phyloP scores from a whole-genome alignment of 2,797 vertebrate genomes.

The Babyrousa celebensis region DNA sequence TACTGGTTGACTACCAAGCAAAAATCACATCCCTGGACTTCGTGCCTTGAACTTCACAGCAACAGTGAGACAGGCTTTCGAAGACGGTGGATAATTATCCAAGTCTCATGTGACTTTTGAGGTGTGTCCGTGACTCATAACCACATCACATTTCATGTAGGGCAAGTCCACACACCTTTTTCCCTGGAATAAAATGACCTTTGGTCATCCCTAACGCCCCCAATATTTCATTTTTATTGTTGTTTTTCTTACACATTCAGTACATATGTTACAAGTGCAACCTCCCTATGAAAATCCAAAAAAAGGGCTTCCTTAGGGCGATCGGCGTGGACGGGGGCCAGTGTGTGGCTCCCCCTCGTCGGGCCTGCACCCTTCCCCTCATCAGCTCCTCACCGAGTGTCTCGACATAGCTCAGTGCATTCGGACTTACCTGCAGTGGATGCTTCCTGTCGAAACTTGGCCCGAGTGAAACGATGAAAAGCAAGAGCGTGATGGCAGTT shows the following conservation, averaged over 20 bases:
- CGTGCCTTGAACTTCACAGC: conserved; percentile 5
- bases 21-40: conserved; percentile 36
- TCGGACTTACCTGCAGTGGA: conserved; percentile 42
- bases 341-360: not conserved
- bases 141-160: conserved; percentile 28
- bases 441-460: conserved; percentile 59
- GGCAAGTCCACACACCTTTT: not conserved
- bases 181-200: not conserved
- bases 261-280: not conserved
- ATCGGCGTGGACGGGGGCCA: not conserved
- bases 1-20: conserved; percentile 47
- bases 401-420: not conserved
- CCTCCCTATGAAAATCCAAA: conserved; percentile 36
- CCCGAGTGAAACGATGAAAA: conserved; percentile 62
- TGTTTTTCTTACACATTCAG: conserved; percentile 27
- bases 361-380: not conserved
- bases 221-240: conserved; percentile 53
- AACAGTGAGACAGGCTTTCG: conserved; percentile 17
- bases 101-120: not conserved
- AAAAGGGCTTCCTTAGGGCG: conserved; percentile 17
- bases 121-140: not conserved
- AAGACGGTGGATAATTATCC: not conserved
- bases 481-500: not conserved
- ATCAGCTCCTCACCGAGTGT: not conserved
- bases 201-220: not conserved